phyloP scores from a whole-genome alignment of 2,888 invertebrate species.

The Chymomyza amoena region DNA sequence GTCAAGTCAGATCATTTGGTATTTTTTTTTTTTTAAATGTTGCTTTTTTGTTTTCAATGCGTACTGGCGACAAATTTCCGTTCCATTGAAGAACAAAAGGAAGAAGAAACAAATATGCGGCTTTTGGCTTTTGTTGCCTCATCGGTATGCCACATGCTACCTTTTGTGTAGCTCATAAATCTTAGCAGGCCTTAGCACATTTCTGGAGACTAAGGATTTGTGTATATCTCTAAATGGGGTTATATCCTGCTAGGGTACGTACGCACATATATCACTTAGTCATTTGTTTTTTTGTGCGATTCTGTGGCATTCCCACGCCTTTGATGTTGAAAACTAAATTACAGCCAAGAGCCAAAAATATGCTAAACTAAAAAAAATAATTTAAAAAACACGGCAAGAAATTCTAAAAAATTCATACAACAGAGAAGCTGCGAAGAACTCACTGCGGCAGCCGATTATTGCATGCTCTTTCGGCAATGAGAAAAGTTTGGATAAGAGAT shows the following conservation, averaged over 20 bases:
- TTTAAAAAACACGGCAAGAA: conserved; percentile 22
- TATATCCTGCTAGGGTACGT: conserved; percentile 40
- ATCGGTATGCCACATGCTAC: conserved; percentile 7
- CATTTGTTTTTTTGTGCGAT: conserved; percentile 26
- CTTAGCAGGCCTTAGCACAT: conserved; percentile 4
- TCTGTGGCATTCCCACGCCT: conserved; percentile 59
- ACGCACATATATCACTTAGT: conserved; percentile 50
- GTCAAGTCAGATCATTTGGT: conserved; percentile 44
- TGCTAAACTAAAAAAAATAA: conserved; percentile 13
- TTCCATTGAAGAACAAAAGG: conserved; percentile 46
- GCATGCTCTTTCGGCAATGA: background rate
- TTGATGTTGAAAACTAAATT: conserved; percentile 69
- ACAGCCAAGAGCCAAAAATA: conserved; percentile 32
- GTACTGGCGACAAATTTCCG: conserved; percentile 70
- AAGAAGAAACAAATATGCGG: conserved; percentile 24
- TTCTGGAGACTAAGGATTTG: conserved; percentile 44
- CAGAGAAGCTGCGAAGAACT: background rate
- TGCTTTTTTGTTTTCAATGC: conserved; percentile 56
- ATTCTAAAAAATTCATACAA: background rate
- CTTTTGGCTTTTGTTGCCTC: conserved; percentile 21
- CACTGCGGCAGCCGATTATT: background rate
- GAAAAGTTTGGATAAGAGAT: background rate
- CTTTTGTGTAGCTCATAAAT: conserved; percentile 43
- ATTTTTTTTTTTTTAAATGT: conserved; percentile 17
- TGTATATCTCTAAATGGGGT: background rate